These are phyloP conservation scores for Lycaon pictus DNA, from an alignment of 2,113 vertebrate species.

Conservation along the genomic window DNA sequence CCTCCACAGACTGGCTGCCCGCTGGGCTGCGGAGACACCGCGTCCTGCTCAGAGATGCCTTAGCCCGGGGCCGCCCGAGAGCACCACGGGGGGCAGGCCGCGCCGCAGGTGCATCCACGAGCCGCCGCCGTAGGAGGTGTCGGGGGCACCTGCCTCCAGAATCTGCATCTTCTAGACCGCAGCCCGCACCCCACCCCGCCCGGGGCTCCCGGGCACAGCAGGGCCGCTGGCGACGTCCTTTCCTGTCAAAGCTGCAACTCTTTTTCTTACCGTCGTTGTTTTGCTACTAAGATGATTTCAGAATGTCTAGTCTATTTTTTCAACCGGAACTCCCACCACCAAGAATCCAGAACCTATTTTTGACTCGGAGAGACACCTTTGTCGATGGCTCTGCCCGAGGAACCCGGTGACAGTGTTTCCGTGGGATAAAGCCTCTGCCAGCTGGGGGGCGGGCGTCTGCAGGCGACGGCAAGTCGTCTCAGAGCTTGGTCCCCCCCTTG, in stretches of 20 bases:
- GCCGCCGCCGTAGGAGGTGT: conserved; percentile 79
- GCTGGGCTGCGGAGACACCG: conserved; percentile 85
- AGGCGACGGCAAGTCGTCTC: conserved; percentile 72
- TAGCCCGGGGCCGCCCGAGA: conserved; percentile 76
- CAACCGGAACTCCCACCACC: conserved; percentile 81
- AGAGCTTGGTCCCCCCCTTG: not conserved
- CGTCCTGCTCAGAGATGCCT: conserved; percentile 87
- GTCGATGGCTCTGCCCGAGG: conserved; percentile 88
- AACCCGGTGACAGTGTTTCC: conserved; percentile 94
- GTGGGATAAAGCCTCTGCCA: conserved; percentile 75
- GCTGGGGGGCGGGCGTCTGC: conserved; percentile 46
- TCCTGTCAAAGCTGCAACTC: conserved; percentile 90
- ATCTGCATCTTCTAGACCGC: conserved; percentile 85
- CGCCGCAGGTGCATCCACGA: too few relatives aligned
- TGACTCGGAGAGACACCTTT: conserved; percentile 85
- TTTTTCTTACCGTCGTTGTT: conserved; percentile 88
- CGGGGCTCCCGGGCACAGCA: conserved; percentile 87
- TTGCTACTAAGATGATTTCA: conserved; percentile 88
- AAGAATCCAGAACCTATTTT: conserved; percentile 86
- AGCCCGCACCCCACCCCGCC: conserved; percentile 78
- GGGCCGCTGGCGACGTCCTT: conserved; percentile 80
- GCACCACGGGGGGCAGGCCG: conserved; percentile 63
- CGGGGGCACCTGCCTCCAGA: conserved; percentile 82
- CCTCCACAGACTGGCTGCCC: accelerated
- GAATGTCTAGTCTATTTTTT: conserved; percentile 89